Evolutionary conservation across 2,888 invertebrate genomes (phyloP).

Genomic region (Taphrorychus bicolor): DNA sequence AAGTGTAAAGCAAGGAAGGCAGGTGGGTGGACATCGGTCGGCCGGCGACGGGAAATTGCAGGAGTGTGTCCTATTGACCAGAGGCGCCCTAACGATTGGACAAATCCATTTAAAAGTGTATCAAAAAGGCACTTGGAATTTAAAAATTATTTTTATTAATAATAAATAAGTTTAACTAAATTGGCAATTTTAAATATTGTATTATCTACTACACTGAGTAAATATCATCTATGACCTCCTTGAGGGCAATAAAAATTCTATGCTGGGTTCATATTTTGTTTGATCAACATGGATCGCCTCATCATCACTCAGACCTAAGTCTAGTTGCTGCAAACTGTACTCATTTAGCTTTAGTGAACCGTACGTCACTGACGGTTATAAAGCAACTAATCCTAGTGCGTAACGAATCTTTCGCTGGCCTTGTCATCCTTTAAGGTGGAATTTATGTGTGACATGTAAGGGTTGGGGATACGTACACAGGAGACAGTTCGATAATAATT

Average conservation of each 20-base stretch:
- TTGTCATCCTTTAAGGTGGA: not conserved
- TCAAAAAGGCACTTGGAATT: no score
- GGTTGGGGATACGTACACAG: not conserved
- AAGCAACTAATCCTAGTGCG: not conserved
- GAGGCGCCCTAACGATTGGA: not conserved
- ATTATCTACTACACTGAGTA: no score
- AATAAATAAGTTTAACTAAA: no score
- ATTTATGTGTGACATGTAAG: not conserved
- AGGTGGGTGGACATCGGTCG: constrained; percentile 41
- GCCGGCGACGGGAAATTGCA: constrained; percentile 27
- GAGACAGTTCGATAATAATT: not conserved
- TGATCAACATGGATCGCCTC: not conserved
- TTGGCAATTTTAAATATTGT: no score
- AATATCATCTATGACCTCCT: no score
- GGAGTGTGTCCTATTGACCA: constrained; percentile 12
- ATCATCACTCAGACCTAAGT: not conserved
- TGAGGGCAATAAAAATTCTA: no score
- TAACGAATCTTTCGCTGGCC: not conserved
- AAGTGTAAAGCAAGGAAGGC: constrained; percentile 40
- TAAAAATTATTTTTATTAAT: no score
- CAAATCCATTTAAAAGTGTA: no score
- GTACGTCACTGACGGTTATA: not conserved
- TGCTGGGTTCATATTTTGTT: not conserved
- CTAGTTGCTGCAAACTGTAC: not conserved
- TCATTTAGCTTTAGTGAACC: not conserved